Evolutionary conservation across 2,888 invertebrate species (phyloP).

Genomic region (Idaea dimidiata): DNA sequence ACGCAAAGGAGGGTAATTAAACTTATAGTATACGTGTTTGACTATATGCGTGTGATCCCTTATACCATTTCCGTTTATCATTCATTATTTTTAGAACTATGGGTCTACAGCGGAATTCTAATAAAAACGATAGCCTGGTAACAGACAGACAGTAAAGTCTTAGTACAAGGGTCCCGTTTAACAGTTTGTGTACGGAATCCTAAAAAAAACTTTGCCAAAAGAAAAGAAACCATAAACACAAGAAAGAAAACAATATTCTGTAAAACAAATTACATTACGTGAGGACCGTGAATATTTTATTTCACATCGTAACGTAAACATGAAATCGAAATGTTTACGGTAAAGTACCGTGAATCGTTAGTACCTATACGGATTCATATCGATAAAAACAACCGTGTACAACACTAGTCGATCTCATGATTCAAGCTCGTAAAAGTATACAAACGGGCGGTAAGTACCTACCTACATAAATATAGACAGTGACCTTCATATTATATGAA

Average conservation of each 20-base stretch:
- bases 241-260: not conserved
- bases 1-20: no score
- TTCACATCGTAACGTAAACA: not conserved
- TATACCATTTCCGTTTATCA: no score
- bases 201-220: not conserved
- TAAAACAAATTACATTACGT: not conserved
- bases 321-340: not conserved
- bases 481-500: constrained; percentile 55
- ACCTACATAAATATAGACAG: constrained; percentile 54
- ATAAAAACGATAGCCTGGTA: no score
- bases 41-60: no score
- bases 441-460: constrained; percentile 29
- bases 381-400: constrained; percentile 5
- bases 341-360: not conserved
- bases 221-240: not conserved
- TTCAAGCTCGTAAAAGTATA: constrained; percentile 40
- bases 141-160: no score
- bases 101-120: no score
- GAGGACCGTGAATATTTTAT: not conserved
- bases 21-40: no score
- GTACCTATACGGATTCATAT: not conserved
- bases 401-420: constrained; percentile 20
- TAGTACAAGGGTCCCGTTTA: no score
- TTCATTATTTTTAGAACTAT: no score
- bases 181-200: no score